Conservation (phyloP, 2,888 invertebrate genomes). For the Nymphalis polychloros region DNA sequence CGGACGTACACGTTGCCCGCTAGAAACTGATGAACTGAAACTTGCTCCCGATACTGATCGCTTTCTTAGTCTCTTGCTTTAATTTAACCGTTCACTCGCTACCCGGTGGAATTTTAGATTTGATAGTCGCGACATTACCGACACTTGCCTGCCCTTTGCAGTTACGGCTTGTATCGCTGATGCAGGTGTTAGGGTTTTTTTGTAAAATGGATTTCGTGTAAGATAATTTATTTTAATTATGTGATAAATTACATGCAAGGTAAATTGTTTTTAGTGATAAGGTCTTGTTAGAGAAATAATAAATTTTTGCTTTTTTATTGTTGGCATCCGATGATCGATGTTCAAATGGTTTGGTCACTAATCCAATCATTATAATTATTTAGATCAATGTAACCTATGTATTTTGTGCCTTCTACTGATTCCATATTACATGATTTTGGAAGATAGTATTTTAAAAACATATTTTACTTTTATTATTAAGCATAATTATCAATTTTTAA, state of each 20-base stretch:
- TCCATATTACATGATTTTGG: too few species aligned
- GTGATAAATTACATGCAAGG: neutral
- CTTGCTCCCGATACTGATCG: slow-evolving; percentile 76
- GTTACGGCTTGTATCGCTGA: slow-evolving; percentile 18
- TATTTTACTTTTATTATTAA: too few species aligned
- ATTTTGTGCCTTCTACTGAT: too few species aligned
- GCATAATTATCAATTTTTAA: neutral
- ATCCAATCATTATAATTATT: too few species aligned
- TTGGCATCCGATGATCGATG: too few species aligned
- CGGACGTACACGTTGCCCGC: slow-evolving; percentile 68
- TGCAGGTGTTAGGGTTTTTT: slow-evolving; percentile 20
- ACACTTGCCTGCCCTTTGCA: slow-evolving; percentile 48
- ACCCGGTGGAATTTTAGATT: slow-evolving; percentile 77
- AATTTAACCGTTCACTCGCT: slow-evolving; percentile 79
- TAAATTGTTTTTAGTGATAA: slow-evolving; percentile 6
- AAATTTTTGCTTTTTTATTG: too few species aligned
- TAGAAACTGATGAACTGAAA: slow-evolving; percentile 79
- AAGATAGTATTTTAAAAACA: too few species aligned
- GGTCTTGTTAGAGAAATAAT: too few species aligned
- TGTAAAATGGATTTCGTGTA: neutral
- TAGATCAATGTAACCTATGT: too few species aligned
- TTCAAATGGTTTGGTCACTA: too few species aligned
- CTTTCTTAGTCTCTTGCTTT: slow-evolving; percentile 69
- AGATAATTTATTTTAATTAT: slow-evolving; percentile 9
- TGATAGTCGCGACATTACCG: slow-evolving; percentile 64